Conservation (phyloP, 2,797 vertebrate genomes). For the Periophthalmus magnuspinnatus region DNA sequence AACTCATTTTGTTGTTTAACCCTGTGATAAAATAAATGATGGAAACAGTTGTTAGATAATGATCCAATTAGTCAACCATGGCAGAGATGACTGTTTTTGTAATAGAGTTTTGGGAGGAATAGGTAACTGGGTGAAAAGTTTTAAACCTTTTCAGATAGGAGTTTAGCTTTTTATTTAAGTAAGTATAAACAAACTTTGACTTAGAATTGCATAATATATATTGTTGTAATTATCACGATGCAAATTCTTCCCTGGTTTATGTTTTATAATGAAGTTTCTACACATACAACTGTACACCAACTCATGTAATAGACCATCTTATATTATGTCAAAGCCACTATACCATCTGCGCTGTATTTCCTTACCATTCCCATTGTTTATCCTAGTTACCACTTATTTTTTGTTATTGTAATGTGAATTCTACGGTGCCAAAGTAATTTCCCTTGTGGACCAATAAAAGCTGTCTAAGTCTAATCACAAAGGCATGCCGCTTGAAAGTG, state of each 20-base stretch:
- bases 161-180: not conserved
- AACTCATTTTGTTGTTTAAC: slow-evolving; percentile 37
- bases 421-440: too few relatives aligned
- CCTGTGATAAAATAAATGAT: slow-evolving; percentile 69
- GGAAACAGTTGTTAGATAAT: slow-evolving; percentile 64
- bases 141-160: slow-evolving; percentile 28
- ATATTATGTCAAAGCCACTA: too few relatives aligned
- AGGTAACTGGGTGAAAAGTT: slow-evolving; percentile 26
- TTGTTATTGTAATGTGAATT: too few relatives aligned
- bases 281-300: not conserved
- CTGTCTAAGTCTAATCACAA: too few relatives aligned
- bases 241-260: not conserved
- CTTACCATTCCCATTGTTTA: too few relatives aligned
- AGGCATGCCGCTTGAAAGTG: not conserved
- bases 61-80: slow-evolving; percentile 14
- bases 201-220: not conserved
- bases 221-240: not conserved
- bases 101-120: slow-evolving; percentile 49
- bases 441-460: too few relatives aligned
- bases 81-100: slow-evolving; percentile 67
- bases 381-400: too few relatives aligned
- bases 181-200: not conserved
- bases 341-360: too few relatives aligned
- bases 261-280: not conserved
- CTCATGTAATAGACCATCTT: too few relatives aligned